Conservation (phyloP, 2,888 invertebrate species). For the Agriopis leucophaearia region DNA sequence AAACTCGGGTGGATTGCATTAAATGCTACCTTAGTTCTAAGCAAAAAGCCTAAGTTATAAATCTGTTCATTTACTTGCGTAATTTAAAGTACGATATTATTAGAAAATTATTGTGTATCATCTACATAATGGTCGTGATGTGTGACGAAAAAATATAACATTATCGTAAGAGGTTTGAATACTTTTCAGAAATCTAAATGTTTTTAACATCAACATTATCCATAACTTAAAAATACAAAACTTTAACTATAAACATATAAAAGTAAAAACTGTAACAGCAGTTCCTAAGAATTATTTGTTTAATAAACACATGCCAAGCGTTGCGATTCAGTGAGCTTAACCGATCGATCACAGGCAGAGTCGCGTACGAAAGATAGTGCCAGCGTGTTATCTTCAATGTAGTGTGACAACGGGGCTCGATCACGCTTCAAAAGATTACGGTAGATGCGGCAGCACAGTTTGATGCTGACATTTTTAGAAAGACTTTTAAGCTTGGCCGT, state of each 20-base stretch:
- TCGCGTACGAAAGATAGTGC: slow-evolving; percentile 13
- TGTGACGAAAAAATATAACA: background rate
- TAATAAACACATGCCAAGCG: background rate
- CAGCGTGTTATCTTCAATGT: slow-evolving; percentile 17
- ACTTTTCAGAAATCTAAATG: no score
- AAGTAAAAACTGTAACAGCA: no score
- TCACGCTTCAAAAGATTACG: slow-evolving; percentile 20
- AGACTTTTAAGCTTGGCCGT: slow-evolving; percentile 51
- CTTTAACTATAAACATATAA: no score
- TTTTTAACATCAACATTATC: no score
- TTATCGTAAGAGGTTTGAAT: background rate
- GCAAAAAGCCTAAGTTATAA: no score
- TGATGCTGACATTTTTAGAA: slow-evolving; percentile 26
- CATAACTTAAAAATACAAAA: no score
- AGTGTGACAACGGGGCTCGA: slow-evolving; percentile 26
- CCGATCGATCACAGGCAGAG: slow-evolving; percentile 61
- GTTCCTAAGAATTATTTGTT: background rate
- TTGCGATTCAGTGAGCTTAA: slow-evolving; percentile 43
- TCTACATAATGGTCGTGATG: no score
- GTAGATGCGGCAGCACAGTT: slow-evolving; percentile 14
- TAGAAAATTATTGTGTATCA: no score
- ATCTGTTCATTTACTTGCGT: no score
- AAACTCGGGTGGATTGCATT: no score
- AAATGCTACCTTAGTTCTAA: no score
- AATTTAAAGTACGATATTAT: no score